These are phyloP conservation scores for Hyphantria cunea DNA, from an alignment of 1,140 invertebrate genomes.

Conservation along the genomic window DNA sequence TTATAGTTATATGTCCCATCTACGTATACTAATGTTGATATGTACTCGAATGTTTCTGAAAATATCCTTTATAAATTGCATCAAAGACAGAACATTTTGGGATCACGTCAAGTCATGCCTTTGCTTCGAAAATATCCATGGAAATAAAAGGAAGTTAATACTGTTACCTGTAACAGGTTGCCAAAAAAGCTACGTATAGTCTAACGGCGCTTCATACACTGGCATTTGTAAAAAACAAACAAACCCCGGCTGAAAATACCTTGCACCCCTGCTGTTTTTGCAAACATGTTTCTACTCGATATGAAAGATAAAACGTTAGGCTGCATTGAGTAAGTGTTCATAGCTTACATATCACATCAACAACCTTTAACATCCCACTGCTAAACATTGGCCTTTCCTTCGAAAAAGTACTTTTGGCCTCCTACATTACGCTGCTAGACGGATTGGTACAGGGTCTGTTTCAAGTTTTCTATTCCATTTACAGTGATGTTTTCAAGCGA, in stretches of 20 bases:
- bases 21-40: too few relatives aligned
- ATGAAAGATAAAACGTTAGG: not conserved
- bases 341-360: too few relatives aligned
- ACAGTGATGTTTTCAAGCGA: too few relatives aligned
- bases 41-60: not conserved
- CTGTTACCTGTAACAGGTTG: not conserved
- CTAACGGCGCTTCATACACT: not conserved
- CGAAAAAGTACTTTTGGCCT: too few relatives aligned
- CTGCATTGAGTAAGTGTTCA: not conserved
- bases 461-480: too few relatives aligned
- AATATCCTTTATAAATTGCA: not conserved
- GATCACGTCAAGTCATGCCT: not conserved
- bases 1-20: too few relatives aligned
- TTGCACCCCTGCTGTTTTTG: not conserved
- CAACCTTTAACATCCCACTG: too few relatives aligned
- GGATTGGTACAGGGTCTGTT: too few relatives aligned
- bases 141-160: constrained; percentile 9
- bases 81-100: not conserved
- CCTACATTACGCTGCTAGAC: too few relatives aligned
- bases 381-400: too few relatives aligned
- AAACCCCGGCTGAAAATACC: constrained; percentile 12
- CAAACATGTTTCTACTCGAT: constrained; percentile 6
- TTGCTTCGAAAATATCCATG: not conserved
- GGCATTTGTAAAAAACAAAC: constrained; percentile 4
- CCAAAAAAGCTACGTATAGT: constrained; percentile 19